These are phyloP conservation scores for Nemurella pictetii DNA, from an alignment of 2,888 invertebrate species.

Conservation along the genomic window DNA sequence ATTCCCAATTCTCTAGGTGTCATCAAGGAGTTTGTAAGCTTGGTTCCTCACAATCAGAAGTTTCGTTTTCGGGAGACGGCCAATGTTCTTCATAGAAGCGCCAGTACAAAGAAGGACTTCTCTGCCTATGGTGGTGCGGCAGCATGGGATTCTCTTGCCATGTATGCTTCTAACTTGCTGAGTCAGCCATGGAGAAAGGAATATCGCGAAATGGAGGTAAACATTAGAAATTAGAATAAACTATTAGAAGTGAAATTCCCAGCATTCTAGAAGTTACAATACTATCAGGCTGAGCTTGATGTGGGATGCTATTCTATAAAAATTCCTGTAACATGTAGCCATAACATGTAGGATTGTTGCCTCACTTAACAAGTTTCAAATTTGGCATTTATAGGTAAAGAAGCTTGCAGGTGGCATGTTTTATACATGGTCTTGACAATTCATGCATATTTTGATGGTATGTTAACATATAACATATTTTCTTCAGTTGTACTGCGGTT, in stretches of 20 bases:
- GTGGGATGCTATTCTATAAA: too few relatives aligned
- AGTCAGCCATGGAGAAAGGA: conserved; percentile 90
- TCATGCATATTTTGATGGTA: not conserved
- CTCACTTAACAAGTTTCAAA: too few relatives aligned
- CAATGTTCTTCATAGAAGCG: conserved; percentile 73
- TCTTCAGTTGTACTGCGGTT: conserved; percentile 79
- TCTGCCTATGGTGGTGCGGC: conserved; percentile 79
- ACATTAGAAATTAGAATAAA: not conserved
- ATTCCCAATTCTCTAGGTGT: conserved; percentile 58
- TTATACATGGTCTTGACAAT: not conserved
- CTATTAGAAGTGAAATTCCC: not conserved
- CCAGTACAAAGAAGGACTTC: conserved; percentile 70
- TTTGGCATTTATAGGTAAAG: too few relatives aligned
- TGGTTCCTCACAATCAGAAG: conserved; percentile 78
- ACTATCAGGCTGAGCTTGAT: too few relatives aligned
- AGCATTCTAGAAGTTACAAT: not conserved
- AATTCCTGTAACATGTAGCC: too few relatives aligned
- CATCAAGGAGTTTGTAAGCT: conserved; percentile 75
- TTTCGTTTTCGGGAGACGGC: conserved; percentile 76
- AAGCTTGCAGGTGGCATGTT: not conserved
- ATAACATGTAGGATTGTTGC: too few relatives aligned
- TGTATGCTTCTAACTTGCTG: conserved; percentile 83
- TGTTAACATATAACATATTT: not conserved
- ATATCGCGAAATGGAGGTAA: conserved; percentile 76
- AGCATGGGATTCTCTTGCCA: conserved; percentile 82